Evolutionary conservation across 2,113 vertebrate genomes (phyloP).

Genomic region (Phrynocephalus versicolor): DNA sequence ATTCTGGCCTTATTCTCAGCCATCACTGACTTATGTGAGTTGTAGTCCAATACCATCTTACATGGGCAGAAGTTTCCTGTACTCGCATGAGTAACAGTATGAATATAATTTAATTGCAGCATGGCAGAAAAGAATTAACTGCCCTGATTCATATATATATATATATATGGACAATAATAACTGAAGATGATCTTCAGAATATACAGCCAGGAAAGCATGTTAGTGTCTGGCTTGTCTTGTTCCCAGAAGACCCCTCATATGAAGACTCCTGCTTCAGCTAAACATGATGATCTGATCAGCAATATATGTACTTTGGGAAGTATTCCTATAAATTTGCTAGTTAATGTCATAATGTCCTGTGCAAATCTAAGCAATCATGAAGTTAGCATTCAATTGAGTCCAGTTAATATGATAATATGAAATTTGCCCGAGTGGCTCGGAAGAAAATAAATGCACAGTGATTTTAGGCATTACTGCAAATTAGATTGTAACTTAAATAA

Average conservation of each 20-base stretch:
- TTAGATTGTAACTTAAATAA: neutral
- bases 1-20: too few species aligned
- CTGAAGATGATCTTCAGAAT: neutral
- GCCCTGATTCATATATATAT: too few species aligned
- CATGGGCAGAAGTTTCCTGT: too few species aligned
- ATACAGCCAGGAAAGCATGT: too few species aligned
- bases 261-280: neutral
- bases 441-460: neutral
- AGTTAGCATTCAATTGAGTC: slow-evolving; percentile 9
- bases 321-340: slow-evolving; percentile 21
- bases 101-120: neutral
- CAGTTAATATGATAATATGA: slow-evolving; percentile 11
- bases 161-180: neutral
- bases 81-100: too few species aligned
- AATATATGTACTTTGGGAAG: neutral
- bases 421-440: neutral
- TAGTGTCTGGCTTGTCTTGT: neutral
- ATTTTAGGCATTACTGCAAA: slow-evolving; percentile 2
- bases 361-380: slow-evolving; percentile 6
- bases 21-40: too few species aligned
- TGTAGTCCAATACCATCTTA: too few species aligned
- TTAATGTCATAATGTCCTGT: neutral
- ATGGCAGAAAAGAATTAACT: neutral
- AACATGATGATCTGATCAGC: neutral
- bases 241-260: neutral